Conservation (phyloP, 2,113 vertebrate genomes). For the Amphiprion ocellaris region DNA sequence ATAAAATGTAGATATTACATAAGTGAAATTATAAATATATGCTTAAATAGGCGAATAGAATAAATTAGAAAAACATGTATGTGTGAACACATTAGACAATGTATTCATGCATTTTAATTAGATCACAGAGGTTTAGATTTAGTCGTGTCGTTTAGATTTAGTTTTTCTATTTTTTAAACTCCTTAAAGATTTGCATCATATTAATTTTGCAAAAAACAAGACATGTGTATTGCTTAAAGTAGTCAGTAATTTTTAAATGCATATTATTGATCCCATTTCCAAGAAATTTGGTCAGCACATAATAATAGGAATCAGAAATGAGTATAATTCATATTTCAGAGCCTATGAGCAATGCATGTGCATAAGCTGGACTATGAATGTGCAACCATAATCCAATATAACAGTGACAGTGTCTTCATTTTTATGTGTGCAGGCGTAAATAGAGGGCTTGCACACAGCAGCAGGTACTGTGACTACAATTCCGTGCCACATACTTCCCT, state of each 20-base stretch:
- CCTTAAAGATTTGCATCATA: too few species aligned
- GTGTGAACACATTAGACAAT: too few species aligned
- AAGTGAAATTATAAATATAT: background rate
- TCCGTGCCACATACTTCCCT: slow-evolving; percentile 51
- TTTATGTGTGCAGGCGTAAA: background rate
- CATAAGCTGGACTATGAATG: background rate
- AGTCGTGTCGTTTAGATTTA: too few species aligned
- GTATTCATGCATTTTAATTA: too few species aligned
- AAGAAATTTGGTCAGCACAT: background rate
- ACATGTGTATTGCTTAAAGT: too few species aligned
- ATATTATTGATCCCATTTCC: background rate
- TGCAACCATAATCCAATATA: background rate
- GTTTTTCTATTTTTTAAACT: too few species aligned
- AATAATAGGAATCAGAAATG: background rate
- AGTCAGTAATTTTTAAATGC: too few species aligned
- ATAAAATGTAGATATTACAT: background rate
- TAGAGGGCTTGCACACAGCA: slow-evolving; percentile 6
- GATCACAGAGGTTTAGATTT: too few species aligned
- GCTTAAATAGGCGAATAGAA: too few species aligned
- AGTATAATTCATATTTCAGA: background rate
- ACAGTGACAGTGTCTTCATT: background rate
- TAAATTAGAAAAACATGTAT: too few species aligned
- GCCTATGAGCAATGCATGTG: background rate
- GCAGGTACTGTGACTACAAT: slow-evolving; percentile 57
- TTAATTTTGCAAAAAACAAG: too few species aligned